phyloP scores from a whole-genome alignment of 1,140 invertebrate species.

The Ladona fulva region DNA sequence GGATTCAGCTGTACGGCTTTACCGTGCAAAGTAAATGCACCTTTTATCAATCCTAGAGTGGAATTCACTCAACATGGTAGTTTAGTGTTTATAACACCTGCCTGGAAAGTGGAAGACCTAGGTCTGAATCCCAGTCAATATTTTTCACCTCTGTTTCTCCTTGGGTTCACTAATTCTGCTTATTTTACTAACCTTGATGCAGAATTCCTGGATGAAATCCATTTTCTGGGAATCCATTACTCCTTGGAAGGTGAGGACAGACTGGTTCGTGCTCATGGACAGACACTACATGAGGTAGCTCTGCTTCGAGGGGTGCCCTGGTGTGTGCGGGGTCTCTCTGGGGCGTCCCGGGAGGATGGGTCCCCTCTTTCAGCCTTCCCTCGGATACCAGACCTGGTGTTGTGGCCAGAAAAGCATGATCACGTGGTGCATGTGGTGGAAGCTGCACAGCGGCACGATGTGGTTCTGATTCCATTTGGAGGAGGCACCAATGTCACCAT shows the following conservation, averaged over 20 bases:
- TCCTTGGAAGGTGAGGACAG: slow-evolving; percentile 70
- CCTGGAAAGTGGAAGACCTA: too few relatives aligned
- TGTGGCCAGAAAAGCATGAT: slow-evolving; percentile 82
- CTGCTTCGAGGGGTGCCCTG: slow-evolving; percentile 43
- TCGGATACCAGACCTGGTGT: slow-evolving; percentile 85
- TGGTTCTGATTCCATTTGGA: slow-evolving; percentile 89
- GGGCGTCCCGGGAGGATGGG: not conserved
- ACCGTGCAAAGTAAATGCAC: too few relatives aligned
- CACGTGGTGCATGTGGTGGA: slow-evolving; percentile 75
- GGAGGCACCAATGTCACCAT: slow-evolving; percentile 94
- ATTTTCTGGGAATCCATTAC: slow-evolving; percentile 51
- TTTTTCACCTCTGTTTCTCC: too few relatives aligned
- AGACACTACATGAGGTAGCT: slow-evolving; percentile 87
- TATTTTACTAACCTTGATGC: slow-evolving; percentile 24
- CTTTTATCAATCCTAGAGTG: too few relatives aligned
- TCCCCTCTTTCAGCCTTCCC: slow-evolving; percentile 41
- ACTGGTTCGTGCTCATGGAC: slow-evolving; percentile 83
- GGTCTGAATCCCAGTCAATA: too few relatives aligned
- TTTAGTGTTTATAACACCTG: too few relatives aligned
- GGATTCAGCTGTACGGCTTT: too few relatives aligned
- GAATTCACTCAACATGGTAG: too few relatives aligned
- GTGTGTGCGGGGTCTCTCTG: not conserved
- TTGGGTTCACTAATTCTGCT: too few relatives aligned
- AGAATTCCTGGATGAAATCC: slow-evolving; percentile 52
- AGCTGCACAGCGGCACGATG: slow-evolving; percentile 62